Percentiles rank a stretch among this genome's conserved stretches.
Conservation (phyloP, 2,797 vertebrate genomes). For the Sphenopsis melanotis region DNA sequence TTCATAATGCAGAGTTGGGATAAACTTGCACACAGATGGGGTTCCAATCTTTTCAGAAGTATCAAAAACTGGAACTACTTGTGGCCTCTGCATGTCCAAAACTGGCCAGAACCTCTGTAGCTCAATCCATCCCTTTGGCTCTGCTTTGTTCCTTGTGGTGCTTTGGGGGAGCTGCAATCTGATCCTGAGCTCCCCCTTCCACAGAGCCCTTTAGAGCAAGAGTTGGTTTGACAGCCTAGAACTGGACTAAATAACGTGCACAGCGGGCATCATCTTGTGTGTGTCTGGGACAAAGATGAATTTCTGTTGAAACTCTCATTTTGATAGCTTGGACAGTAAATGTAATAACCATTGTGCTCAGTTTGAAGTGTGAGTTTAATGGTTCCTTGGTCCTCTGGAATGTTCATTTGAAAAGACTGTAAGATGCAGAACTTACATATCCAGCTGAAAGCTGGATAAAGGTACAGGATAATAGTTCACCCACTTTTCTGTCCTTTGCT, state of each 20-base stretch:
- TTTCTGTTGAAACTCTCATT: not conserved
- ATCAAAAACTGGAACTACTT: not conserved
- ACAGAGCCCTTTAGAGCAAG: rapidly evolving
- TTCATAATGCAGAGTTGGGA: too few species aligned
- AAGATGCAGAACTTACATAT: not conserved
- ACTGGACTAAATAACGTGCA: not conserved
- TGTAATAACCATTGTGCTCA: not conserved
- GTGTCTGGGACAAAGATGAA: not conserved
- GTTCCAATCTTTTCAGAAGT: not conserved
- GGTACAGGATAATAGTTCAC: not conserved
- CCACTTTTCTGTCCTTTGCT: not conserved
- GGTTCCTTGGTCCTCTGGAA: not conserved
- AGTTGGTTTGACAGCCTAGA: not conserved
- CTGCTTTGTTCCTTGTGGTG: rapidly evolving
- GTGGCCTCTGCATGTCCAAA: not conserved
- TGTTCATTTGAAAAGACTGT: not conserved
- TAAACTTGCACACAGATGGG: not conserved
- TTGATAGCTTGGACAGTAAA: not conserved
- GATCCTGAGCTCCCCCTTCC: not conserved
- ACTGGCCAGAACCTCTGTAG: not conserved
- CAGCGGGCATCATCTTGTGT: not conserved
- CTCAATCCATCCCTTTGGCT: too few species aligned
- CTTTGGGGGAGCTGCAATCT: not conserved
- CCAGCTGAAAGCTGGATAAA: not conserved
- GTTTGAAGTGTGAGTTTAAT: not conserved